Conservation (phyloP, 2,888 invertebrate genomes). For the Prosopocoilus inquinatus region DNA sequence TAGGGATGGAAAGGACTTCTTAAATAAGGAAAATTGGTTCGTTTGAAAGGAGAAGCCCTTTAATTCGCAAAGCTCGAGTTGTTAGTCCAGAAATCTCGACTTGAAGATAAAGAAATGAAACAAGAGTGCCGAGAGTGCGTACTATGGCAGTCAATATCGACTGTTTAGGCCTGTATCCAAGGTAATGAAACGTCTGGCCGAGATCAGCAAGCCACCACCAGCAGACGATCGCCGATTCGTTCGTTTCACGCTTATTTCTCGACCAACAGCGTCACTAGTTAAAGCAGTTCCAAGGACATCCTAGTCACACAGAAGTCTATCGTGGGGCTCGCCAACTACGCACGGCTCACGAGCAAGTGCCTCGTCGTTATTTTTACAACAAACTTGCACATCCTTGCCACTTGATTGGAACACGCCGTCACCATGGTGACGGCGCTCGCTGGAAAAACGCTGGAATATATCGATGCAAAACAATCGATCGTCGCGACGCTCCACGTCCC, state of each 20-base stretch:
- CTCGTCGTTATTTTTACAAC: too few species aligned
- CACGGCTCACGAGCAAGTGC: neutral
- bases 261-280: neutral
- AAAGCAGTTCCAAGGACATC: conserved; percentile 7
- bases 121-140: conserved; percentile 11
- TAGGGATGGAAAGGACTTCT: too few species aligned
- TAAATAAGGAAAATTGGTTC: too few species aligned
- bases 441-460: too few species aligned
- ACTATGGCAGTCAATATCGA: conserved; percentile 13
- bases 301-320: conserved; percentile 14
- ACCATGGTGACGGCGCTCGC: conserved; percentile 12
- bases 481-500: too few species aligned
- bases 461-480: too few species aligned
- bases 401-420: conserved; percentile 12
- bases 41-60: too few species aligned
- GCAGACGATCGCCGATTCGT: neutral
- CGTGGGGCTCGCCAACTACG: conserved; percentile 25
- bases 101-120: too few species aligned
- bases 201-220: conserved; percentile 9
- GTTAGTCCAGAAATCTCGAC: too few species aligned
- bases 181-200: conserved; percentile 18
- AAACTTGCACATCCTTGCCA: too few species aligned
- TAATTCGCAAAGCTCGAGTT: too few species aligned
- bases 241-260: conserved; percentile 3
- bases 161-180: conserved; percentile 8